phyloP scores from a whole-genome alignment of 1,140 invertebrate genomes.

The Nasonia longicornis region DNA sequence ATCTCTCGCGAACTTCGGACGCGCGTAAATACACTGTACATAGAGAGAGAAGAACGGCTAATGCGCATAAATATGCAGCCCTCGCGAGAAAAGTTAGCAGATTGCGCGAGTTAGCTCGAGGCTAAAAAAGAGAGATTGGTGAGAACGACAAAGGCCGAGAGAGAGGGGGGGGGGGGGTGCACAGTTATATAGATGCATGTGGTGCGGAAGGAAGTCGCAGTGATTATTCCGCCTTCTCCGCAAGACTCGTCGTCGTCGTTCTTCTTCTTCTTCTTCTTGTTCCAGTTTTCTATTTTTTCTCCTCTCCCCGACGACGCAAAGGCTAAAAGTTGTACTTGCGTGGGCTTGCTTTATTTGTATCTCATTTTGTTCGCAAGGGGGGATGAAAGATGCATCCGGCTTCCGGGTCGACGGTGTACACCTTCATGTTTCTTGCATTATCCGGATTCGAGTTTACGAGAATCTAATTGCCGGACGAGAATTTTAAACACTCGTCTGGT shows the following conservation, averaged over 20 bases:
- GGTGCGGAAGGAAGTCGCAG: neutral
- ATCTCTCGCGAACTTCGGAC: conserved; percentile 37
- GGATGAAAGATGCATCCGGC: neutral
- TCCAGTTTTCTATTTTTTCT: neutral
- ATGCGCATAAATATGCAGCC: conserved; percentile 51
- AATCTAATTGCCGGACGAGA: neutral
- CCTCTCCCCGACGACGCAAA: neutral
- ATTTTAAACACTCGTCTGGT: neutral
- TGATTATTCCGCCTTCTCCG: conserved; percentile 21
- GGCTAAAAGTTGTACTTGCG: neutral
- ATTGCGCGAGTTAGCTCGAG: conserved; percentile 18
- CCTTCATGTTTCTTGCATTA: neutral
- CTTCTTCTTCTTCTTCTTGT: conserved; percentile 17
- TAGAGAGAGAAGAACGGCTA: conserved; percentile 25
- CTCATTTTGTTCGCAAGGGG: neutral
- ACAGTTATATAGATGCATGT: neutral
- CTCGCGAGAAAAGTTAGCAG: conserved; percentile 22
- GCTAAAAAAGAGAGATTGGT: neutral
- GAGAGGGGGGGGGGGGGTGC: neutral
- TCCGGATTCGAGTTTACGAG: neutral
- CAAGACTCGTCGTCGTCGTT: neutral
- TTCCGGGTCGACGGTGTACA: neutral
- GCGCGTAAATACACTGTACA: conserved; percentile 31
- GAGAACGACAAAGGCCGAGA: conserved; percentile 1
- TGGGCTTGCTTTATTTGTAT: neutral